Conservation (phyloP, 53 echinoderm and acorn worm genomes). For the Echinometra lucunter region DNA sequence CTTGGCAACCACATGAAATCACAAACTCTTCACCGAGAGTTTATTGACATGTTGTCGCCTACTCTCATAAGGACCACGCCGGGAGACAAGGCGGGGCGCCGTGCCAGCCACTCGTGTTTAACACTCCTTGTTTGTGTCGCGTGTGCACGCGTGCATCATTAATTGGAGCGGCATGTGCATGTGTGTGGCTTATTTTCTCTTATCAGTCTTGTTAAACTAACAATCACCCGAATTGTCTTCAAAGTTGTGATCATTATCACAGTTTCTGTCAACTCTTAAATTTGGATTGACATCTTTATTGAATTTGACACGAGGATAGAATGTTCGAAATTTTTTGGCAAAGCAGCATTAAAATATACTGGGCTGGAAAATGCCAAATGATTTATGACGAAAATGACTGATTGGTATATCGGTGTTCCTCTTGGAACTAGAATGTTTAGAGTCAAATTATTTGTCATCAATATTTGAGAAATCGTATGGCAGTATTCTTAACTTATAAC, state of each 20-base stretch:
- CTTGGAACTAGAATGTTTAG: not conserved
- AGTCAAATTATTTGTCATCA: not conserved
- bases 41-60: constrained; percentile 47
- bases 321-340: not conserved
- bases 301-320: not conserved
- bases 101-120: not conserved
- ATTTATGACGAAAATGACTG: not conserved
- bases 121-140: constrained; percentile 28
- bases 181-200: constrained; percentile 1
- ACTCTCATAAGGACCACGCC: not conserved
- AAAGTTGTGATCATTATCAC: constrained; percentile 52
- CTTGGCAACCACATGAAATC: not conserved
- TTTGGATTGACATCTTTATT: constrained; percentile 44
- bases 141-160: constrained; percentile 48
- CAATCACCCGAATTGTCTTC: constrained; percentile 19
- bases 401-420: not conserved
- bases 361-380: not conserved
- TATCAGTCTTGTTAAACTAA: constrained; percentile 49
- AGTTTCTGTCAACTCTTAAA: constrained; percentile 33
- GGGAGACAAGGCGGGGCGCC: constrained; percentile 50
- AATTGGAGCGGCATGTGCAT: constrained; percentile 24
- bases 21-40: not conserved
- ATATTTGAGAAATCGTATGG: not conserved
- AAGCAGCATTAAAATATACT: not conserved
- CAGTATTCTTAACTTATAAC: not conserved